A percentile compares a stretch with the other conserved stretches of the same genome.
These are phyloP conservation scores for Drosophila limbata DNA, from an alignment of 2,888 invertebrate genomes.

Conservation along the genomic window DNA sequence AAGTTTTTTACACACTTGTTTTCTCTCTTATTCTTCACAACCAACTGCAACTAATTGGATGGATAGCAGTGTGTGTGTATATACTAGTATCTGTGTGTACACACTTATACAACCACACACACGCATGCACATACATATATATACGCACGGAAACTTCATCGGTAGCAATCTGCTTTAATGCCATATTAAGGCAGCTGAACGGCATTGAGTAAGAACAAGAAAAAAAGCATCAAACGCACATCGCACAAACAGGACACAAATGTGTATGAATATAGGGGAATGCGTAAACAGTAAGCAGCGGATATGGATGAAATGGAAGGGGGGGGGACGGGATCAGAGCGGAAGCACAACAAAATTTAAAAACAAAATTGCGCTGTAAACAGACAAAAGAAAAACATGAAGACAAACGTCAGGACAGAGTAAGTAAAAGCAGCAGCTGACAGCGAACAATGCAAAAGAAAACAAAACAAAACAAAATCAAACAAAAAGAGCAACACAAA, in stretches of 20 bases:
- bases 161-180: constrained; percentile 68
- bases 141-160: constrained; percentile 29
- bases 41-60: constrained; percentile 48
- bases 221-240: constrained; percentile 34
- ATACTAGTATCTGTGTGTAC: neutral
- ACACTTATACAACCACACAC: neutral
- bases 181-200: constrained; percentile 65
- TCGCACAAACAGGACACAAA: constrained; percentile 10
- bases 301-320: constrained; percentile 13
- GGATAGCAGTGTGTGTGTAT: constrained; percentile 34
- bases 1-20: neutral
- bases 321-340: constrained; percentile 13
- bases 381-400: constrained; percentile 64
- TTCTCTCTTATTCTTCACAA: constrained; percentile 3
- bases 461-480: constrained; percentile 28
- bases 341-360: constrained; percentile 61
- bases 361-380: constrained; percentile 73
- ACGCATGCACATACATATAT: neutral
- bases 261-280: constrained; percentile 42
- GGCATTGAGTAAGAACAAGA: constrained; percentile 58
- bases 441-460: constrained; percentile 37
- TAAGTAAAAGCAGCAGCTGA: constrained; percentile 39
- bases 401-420: constrained; percentile 34
- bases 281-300: constrained; percentile 61
- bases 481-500: constrained; percentile 9